Conservation (phyloP, 23 tunicate genomes). For the Styela clava region DNA sequence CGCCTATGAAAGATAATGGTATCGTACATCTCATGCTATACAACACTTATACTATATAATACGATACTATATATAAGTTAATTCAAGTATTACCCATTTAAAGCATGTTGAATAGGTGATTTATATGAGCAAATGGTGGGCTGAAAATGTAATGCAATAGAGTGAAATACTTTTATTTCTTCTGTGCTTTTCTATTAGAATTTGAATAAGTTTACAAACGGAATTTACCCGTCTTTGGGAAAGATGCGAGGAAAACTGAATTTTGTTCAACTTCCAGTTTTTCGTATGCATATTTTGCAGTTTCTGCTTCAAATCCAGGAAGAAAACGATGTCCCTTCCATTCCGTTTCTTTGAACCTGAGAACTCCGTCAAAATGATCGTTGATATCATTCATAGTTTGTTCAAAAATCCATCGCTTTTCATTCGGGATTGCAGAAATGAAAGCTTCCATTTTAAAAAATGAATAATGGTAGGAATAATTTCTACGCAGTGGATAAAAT, state of each 20-base stretch:
- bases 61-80: too few species aligned
- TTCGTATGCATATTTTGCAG: background rate
- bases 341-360: background rate
- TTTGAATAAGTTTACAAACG: too few species aligned
- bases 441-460: background rate
- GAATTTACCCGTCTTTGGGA: background rate
- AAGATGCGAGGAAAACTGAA: background rate
- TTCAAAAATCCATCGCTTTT: background rate
- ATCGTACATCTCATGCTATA: too few species aligned
- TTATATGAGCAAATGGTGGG: too few species aligned
- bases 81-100: too few species aligned
- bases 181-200: too few species aligned
- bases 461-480: too few species aligned
- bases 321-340: background rate
- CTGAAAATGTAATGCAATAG: too few species aligned
- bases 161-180: too few species aligned
- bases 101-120: too few species aligned
- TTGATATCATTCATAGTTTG: background rate
- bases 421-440: background rate
- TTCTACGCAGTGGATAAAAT: too few species aligned
- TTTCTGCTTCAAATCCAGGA: conserved; percentile 6
- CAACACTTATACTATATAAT: too few species aligned
- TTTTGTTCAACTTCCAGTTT: background rate
- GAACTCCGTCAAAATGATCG: background rate
- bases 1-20: background rate